A percentile compares a stretch with the other conserved stretches of the same genome.
Conservation (phyloP, 2,797 vertebrate species). For the Arnoldichthys spilopterus region DNA sequence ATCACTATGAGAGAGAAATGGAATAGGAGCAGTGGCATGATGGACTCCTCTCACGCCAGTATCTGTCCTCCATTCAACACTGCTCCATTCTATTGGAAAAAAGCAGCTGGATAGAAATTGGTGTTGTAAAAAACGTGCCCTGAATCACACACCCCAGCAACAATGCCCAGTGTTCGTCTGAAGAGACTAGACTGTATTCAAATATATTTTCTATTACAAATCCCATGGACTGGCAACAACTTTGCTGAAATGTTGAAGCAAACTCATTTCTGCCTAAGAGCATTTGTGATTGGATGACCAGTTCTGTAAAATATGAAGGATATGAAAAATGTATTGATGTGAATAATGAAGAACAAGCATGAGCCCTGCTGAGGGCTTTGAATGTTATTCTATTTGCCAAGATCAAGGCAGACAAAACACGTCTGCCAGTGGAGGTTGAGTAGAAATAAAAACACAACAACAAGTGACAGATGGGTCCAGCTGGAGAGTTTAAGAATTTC, state of each 20-base stretch:
- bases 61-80: constrained; percentile 38
- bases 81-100: constrained; percentile 40
- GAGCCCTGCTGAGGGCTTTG: constrained; percentile 13
- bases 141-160: constrained; percentile 13
- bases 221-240: constrained; percentile 3
- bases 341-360: constrained; percentile 31
- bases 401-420: constrained; percentile 32
- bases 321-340: constrained; percentile 35
- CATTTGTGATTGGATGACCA: constrained; percentile 13
- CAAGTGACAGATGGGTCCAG: not conserved
- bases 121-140: constrained; percentile 29
- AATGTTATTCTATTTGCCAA: constrained; percentile 27
- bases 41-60: constrained; percentile 38
- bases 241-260: constrained; percentile 22
- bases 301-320: not conserved
- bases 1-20: constrained; percentile 32
- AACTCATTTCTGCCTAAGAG: constrained; percentile 29
- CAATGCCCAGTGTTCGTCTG: constrained; percentile 28
- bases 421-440: constrained; percentile 22
- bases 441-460: constrained; percentile 19
- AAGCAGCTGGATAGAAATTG: constrained; percentile 50
- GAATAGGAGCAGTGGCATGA: constrained; percentile 21
- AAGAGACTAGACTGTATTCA: constrained; percentile 35
- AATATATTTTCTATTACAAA: constrained; percentile 35
- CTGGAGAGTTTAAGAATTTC: not conserved